Percentiles rank a stretch among this genome's conserved stretches.
Evolutionary conservation across 2,797 vertebrate species (phyloP).

Genomic region (Neosilurus mollespiculum): DNA sequence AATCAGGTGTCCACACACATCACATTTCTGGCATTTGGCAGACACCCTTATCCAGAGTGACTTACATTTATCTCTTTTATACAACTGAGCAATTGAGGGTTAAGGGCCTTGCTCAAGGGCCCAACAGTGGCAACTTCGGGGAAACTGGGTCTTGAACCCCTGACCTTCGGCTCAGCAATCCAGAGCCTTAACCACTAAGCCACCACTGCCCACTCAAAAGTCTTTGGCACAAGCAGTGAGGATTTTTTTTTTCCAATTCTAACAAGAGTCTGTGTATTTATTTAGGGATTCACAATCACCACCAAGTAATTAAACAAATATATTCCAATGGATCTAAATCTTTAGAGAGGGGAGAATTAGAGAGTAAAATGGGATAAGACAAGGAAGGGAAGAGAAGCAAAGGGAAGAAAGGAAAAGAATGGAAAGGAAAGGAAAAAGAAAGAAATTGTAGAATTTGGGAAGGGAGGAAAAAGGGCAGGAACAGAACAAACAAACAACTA

Average conservation of each 20-base stretch:
- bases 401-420: not conserved
- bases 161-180: no score
- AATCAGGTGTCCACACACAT: slow-evolving; percentile 1
- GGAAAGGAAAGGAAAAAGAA: no score
- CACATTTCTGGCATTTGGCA: no score
- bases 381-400: not conserved
- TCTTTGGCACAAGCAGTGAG: not conserved
- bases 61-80: no score
- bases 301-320: not conserved
- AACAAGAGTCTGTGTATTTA: slow-evolving; percentile 10
- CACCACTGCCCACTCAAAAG: not conserved
- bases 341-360: not conserved
- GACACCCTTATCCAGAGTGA: no score
- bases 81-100: no score
- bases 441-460: not conserved
- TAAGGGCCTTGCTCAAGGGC: no score
- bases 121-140: no score
- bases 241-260: slow-evolving; percentile 12
- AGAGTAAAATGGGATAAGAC: not conserved
- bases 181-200: no score
- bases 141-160: no score
- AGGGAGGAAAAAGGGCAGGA: not conserved
- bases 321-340: not conserved
- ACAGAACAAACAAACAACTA: no score
- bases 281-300: not conserved